A percentile compares a stretch with the other conserved stretches of the same genome.
phyloP scores from a whole-genome alignment of 2,888 invertebrate genomes.

The Cacoxenus indagator region DNA sequence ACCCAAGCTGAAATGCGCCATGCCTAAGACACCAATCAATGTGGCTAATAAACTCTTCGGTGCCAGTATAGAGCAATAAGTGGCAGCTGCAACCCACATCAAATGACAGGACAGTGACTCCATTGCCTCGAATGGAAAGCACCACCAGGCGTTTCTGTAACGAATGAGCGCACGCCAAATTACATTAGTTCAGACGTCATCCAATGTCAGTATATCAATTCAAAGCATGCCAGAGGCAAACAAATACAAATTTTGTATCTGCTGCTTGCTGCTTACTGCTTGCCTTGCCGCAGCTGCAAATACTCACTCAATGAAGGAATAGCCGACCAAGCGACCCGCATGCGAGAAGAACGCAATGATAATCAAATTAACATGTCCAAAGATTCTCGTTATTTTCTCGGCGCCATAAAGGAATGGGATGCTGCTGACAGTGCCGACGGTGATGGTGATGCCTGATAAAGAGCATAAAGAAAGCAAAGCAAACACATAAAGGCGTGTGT shows the following conservation, averaged over 20 bases:
- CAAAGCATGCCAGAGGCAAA: slow-evolving; percentile 3
- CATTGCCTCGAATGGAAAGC: slow-evolving; percentile 89
- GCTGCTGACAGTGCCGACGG: slow-evolving; percentile 86
- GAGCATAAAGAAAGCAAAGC: background rate
- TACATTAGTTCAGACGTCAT: slow-evolving; percentile 34
- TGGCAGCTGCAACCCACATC: slow-evolving; percentile 93
- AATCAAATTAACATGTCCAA: slow-evolving; percentile 88
- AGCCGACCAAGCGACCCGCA: slow-evolving; percentile 84
- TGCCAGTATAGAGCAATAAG: slow-evolving; percentile 87
- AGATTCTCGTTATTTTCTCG: slow-evolving; percentile 83
- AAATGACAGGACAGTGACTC: slow-evolving; percentile 88
- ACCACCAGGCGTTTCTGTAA: slow-evolving; percentile 87
- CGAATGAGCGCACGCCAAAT: slow-evolving; percentile 36
- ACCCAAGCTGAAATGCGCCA: slow-evolving; percentile 88
- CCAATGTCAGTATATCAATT: background rate
- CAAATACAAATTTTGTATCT: slow-evolving; percentile 5
- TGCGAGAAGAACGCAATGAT: slow-evolving; percentile 88
- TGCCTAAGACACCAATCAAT: slow-evolving; percentile 87
- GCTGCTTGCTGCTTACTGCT: background rate
- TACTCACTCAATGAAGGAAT: slow-evolving; percentile 86
- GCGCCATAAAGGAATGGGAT: slow-evolving; percentile 88
- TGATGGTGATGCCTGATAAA: slow-evolving; percentile 81
- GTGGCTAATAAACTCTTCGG: slow-evolving; percentile 88
- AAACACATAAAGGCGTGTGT: background rate
- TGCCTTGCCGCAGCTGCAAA: slow-evolving; percentile 8